These are phyloP conservation scores for Drosophila quadrilineata DNA, from an alignment of 1,140 invertebrate genomes.

Conservation along the genomic window DNA sequence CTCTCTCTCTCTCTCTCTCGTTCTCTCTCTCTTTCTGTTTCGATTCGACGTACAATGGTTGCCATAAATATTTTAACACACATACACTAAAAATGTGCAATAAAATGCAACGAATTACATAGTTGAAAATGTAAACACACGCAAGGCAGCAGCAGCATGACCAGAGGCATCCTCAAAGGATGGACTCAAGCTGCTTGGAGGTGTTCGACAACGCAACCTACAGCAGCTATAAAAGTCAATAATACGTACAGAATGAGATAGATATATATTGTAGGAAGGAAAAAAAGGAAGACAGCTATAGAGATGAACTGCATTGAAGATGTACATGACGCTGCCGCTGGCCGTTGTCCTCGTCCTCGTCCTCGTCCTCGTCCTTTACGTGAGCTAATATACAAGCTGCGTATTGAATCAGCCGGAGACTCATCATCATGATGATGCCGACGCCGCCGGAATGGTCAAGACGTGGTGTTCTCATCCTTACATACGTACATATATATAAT, in stretches of 20 bases:
- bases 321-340: no score
- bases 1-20: no score
- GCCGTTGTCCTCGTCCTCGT: no score
- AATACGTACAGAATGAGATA: constrained; percentile 50
- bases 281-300: not conserved
- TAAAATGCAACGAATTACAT: constrained; percentile 77
- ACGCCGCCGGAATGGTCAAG: constrained; percentile 18
- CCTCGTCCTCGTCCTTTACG: constrained; percentile 52
- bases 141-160: no score
- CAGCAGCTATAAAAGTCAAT: constrained; percentile 70
- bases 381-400: constrained; percentile 75
- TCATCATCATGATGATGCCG: not conserved
- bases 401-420: constrained; percentile 45
- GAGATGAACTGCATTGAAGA: constrained; percentile 2
- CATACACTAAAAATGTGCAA: constrained; percentile 54
- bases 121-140: constrained; percentile 75
- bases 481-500: no score
- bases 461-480: constrained; percentile 15
- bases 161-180: no score
- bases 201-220: constrained; percentile 4
- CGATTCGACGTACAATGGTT: constrained; percentile 12
- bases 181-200: constrained; percentile 10
- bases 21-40: no score
- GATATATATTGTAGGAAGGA: not conserved
- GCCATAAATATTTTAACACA: constrained; percentile 66